phyloP scores from a whole-genome alignment of 2,113 vertebrate genomes.

The Lates calcarifer region DNA sequence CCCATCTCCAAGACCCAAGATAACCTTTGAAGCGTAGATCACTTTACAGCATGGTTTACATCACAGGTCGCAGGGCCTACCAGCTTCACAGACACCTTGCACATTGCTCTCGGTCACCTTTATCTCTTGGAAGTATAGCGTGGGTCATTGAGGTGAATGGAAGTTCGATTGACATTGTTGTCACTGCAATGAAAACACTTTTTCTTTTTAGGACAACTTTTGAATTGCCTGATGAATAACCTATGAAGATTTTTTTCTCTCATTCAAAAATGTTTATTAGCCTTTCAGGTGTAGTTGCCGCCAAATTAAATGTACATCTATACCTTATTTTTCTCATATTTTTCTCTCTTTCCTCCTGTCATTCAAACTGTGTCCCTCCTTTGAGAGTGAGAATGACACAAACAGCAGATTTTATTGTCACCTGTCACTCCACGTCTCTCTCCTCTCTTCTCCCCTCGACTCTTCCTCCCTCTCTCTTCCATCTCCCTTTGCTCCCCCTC shows the following conservation, averaged over 20 bases:
- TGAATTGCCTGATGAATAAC: neutral
- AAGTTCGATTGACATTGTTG: slow-evolving; percentile 20
- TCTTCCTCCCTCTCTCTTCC: neutral
- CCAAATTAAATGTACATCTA: neutral
- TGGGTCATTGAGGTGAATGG: slow-evolving; percentile 26
- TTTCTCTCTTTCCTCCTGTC: slow-evolving; percentile 6
- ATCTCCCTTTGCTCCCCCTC: slow-evolving; percentile 23
- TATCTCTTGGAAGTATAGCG: neutral
- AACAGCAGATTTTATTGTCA: slow-evolving; percentile 59
- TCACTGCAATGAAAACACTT: slow-evolving; percentile 16
- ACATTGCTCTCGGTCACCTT: slow-evolving; percentile 26
- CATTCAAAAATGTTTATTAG: neutral
- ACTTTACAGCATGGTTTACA: slow-evolving; percentile 63
- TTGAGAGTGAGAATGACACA: slow-evolving; percentile 38
- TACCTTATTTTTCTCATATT: slow-evolving; percentile 18
- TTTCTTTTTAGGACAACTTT: neutral
- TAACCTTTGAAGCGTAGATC: slow-evolving; percentile 69
- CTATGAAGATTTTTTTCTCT: neutral
- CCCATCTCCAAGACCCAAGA: slow-evolving; percentile 59
- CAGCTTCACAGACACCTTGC: slow-evolving; percentile 17
- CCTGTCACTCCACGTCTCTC: slow-evolving; percentile 43
- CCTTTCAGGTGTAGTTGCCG: neutral
- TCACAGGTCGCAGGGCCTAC: slow-evolving; percentile 30
- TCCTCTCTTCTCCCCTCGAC: slow-evolving; percentile 7
- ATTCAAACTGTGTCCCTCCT: slow-evolving; percentile 17